Conservation (phyloP, 64 coral and sea anemone species). For the Montipora capricornis region DNA sequence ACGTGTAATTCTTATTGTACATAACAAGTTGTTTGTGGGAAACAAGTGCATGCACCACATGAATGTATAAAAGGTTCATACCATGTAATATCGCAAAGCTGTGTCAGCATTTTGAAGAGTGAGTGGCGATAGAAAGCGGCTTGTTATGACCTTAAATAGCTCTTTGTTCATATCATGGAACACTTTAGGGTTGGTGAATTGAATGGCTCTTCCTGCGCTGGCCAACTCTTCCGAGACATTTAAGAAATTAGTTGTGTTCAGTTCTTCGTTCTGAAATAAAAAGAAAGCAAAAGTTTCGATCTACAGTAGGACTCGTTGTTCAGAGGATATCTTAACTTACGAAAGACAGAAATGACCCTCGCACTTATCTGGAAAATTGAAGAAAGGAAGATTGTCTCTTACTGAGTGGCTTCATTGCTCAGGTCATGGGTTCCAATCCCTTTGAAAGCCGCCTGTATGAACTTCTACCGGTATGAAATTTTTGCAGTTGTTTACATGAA, state of each 20-base stretch:
- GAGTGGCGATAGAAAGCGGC: background rate
- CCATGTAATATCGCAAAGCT: background rate
- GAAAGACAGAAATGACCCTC: too few species aligned
- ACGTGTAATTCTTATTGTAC: too few species aligned
- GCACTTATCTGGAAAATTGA: too few species aligned
- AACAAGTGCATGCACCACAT: background rate
- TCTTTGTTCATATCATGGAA: background rate
- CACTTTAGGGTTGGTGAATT: background rate
- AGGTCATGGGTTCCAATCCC: too few species aligned
- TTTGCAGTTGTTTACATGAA: too few species aligned
- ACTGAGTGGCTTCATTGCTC: too few species aligned
- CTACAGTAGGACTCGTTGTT: too few species aligned
- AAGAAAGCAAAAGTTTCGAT: background rate
- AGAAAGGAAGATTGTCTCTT: too few species aligned
- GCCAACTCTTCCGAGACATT: conserved; percentile 27
- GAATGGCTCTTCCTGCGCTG: background rate
- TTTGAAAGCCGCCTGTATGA: too few species aligned
- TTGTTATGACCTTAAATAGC: background rate
- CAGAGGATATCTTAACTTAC: too few species aligned
- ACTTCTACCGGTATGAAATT: too few species aligned
- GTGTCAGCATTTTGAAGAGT: conserved; percentile 17
- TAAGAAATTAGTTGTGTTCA: conserved; percentile 3
- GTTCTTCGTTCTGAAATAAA: background rate
- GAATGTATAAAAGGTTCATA: background rate
- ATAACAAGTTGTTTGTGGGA: too few species aligned